Evolutionary conservation across 2,888 invertebrate genomes (phyloP).

Genomic region (Cryptosula pallasiana): DNA sequence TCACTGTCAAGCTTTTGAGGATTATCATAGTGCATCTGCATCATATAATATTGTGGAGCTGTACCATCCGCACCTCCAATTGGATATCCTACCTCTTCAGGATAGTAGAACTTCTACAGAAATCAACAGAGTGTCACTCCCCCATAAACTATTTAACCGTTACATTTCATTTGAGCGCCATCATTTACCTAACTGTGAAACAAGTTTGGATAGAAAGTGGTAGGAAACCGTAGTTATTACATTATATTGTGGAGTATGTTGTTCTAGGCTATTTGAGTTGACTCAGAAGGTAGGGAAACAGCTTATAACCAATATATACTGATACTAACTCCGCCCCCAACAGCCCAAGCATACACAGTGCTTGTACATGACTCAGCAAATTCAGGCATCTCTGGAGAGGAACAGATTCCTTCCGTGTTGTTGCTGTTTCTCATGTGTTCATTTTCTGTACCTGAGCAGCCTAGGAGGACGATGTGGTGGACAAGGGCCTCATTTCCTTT

Average conservation of each 20-base stretch:
- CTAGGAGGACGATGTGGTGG: conserved; percentile 82
- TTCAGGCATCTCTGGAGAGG: conserved; percentile 70
- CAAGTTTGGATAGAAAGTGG: too few relatives aligned
- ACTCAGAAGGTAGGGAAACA: too few relatives aligned
- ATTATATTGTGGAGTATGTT: too few relatives aligned
- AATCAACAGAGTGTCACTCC: too few relatives aligned
- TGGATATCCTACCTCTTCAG: background rate
- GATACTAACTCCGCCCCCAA: conserved; percentile 71
- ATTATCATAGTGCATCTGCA: conserved; percentile 22
- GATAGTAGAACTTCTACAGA: background rate
- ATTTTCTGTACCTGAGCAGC: conserved; percentile 61
- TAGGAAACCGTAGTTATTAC: too few relatives aligned
- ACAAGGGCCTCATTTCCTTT: conserved; percentile 63
- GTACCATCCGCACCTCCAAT: background rate
- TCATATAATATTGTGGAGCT: background rate
- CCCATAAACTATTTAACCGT: too few relatives aligned
- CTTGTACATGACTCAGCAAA: conserved; percentile 71
- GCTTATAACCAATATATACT: too few relatives aligned
- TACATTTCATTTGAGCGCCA: too few relatives aligned
- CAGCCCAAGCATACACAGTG: conserved; percentile 76
- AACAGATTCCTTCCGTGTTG: conserved; percentile 56
- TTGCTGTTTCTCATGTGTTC: conserved; percentile 43
- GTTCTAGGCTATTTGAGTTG: too few relatives aligned
- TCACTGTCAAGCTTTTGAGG: conserved; percentile 12
- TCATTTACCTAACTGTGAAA: too few relatives aligned